Base-by-base conservation (phyloP, 1,140 invertebrate species). In the Neodiprion fabricii region DNA sequence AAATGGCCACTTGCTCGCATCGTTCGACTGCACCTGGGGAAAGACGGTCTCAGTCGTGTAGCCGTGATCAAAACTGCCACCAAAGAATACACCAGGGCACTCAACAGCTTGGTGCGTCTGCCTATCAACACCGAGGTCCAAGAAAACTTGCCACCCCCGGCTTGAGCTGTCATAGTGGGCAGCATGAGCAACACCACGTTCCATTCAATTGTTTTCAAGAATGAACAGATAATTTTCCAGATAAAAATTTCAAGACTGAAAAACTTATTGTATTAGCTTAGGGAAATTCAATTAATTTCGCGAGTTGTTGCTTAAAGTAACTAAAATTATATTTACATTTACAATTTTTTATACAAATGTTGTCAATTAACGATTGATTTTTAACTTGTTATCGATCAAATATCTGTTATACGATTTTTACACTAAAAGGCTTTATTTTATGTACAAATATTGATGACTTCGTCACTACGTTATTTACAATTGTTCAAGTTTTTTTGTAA, bases 1-100 rank as follows among this genome's bases (percentile, higher is more conserved):
- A 47, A 74, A 23, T 80, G 80, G 80, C 67, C 53, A 48, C n/a
- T 81, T 10, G 78, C 72, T 21, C 74, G 80, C 2, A 67, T 81
- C 12, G 68, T 70, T 11, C 48, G 75, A 23, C 14, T 73, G 1
- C 72, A 76, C 66, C 79, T 78, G 10, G 79, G 78, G 9, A 7
- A 48, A 12, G 79, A 81, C 61, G 49, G 61, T 7, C 53, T 66
- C 3, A 73, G 79, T 0, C 65, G 76, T 10, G 71, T 77, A 0
- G 79, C 73, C 8, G 72, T 71, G 9, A 3, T 79, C 11, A 12
- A 53, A 9, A 78, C 77, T 47, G 48, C 21, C 14, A 70, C 12
- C 40, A 72, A 75, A 12, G 69, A 70, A 40, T n/a, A 70, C 1
- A 74, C 69, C 14, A 28, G 77, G 28, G 53, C 68, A 1, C 40